Evolutionary conservation across 1,140 invertebrate genomes (phyloP).

Genomic region (Tetraneura akinire): DNA sequence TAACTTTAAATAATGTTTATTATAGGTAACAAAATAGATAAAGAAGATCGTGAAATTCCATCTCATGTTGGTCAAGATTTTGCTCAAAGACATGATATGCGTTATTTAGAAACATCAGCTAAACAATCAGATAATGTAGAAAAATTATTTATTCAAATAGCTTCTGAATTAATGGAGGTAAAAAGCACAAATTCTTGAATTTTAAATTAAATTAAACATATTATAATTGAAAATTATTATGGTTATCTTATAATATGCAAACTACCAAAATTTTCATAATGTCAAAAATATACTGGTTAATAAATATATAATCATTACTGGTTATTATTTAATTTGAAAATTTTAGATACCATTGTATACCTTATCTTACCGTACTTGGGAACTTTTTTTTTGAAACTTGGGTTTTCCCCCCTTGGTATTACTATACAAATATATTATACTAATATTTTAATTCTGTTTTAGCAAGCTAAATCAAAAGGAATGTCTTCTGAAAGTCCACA

Average conservation of each 20-base stretch:
- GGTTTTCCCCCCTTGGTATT: too few relatives aligned
- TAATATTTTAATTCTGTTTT: not conserved
- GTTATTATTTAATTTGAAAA: too few relatives aligned
- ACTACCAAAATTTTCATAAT: too few relatives aligned
- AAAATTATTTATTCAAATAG: conserved; percentile 93
- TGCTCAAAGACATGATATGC: conserved; percentile 92
- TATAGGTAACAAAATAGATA: conserved; percentile 91
- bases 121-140: conserved; percentile 98
- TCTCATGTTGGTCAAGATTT: conserved; percentile 93
- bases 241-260: too few relatives aligned
- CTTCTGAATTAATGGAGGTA: conserved; percentile 87
- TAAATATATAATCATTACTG: too few relatives aligned
- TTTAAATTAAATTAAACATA: too few relatives aligned
- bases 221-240: too few relatives aligned
- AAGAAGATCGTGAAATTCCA: conserved; percentile 92
- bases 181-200: conserved; percentile 48
- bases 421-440: too few relatives aligned
- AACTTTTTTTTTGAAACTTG: too few relatives aligned
- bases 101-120: conserved; percentile 96
- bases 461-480: conserved; percentile 50
- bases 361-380: too few relatives aligned
- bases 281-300: too few relatives aligned
- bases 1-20: not conserved
- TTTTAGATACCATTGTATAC: too few relatives aligned
- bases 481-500: conserved; percentile 27